Percentiles rank a stretch among this genome's conserved stretches.
Evolutionary conservation across 2,888 invertebrate species (phyloP).

Genomic region (Acanthopleura granulata): DNA sequence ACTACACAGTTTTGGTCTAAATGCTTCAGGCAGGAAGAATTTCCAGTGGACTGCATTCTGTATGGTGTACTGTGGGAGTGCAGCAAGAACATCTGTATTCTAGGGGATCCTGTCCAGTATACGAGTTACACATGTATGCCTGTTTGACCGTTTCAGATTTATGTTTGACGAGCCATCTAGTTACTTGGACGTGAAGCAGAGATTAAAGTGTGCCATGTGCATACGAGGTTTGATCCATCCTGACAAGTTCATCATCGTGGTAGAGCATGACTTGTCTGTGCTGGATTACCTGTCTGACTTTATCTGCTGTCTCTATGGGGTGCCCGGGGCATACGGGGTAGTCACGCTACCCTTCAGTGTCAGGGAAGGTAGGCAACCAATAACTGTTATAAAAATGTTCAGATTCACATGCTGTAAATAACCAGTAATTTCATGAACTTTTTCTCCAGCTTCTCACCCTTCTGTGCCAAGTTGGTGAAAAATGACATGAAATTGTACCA

Average conservation of each 20-base stretch:
- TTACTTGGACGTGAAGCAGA: conserved; percentile 98
- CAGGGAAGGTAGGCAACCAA: conserved; percentile 83
- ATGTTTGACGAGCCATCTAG: conserved; percentile 99
- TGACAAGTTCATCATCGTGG: conserved; percentile 98
- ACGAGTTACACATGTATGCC: neutral
- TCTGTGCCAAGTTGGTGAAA: too few relatives aligned
- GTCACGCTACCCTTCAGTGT: conserved; percentile 99
- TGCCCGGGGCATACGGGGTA: conserved; percentile 98
- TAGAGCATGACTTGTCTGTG: conserved; percentile 99
- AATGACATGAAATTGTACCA: too few relatives aligned
- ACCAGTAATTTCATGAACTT: too few relatives aligned
- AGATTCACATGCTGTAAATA: too few relatives aligned
- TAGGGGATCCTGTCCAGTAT: neutral
- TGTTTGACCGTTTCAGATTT: conserved; percentile 73
- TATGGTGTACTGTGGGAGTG: too few relatives aligned
- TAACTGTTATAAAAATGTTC: too few relatives aligned
- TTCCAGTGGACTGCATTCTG: too few relatives aligned
- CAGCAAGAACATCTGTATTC: neutral
- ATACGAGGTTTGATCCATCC: conserved; percentile 92
- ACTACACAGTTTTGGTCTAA: too few relatives aligned
- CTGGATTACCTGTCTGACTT: conserved; percentile 99
- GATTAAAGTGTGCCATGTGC: conserved; percentile 90
- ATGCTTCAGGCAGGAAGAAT: too few relatives aligned
- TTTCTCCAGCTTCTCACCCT: too few relatives aligned
- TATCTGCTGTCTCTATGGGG: conserved; percentile 97